Base-by-base conservation (phyloP, 2,888 invertebrate species). In the Melanophora roralis region DNA sequence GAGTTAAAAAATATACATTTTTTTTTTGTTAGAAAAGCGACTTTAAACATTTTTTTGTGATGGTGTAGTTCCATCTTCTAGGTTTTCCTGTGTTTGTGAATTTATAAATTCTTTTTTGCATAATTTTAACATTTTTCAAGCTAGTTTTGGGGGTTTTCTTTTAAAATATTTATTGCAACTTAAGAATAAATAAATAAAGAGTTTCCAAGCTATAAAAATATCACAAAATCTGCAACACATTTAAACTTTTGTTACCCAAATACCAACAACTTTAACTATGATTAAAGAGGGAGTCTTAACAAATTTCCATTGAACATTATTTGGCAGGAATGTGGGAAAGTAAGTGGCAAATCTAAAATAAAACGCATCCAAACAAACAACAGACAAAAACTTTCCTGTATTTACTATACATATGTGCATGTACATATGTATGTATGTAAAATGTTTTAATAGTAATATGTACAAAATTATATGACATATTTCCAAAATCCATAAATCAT, bases 401-500 rank as follows among this genome's bases (percentile, higher is more conserved):
- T 73, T n/a, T 68, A 60, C 47, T 57, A 40, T 27, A 27, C 6
- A 6, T 27, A 27, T 3, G 6, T 27, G 6, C 27, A 27, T 5
- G 6, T 27, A 27, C 6, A 27, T 27, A 27, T 27, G 27, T 27
- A 5, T 6, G 6, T 27, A 27, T 59, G 43, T 76, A 69, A n/a
- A n/a, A n/a, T n/a, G n/a, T n/a, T 72, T 69, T 69, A 55, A 67
- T 5, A 65, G 60, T 73, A 67, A 75, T 73, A 73, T 72, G 75
- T 60, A 78, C n/a, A n/a, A n/a, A n/a, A 69, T 73, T 82, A 85
- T 87, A 88, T 89, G 88, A 88, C 89, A 89, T 89, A 89, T 88
- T 89, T 89, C 87, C 87, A 88, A 86, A 77, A 85, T 83, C 87
- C 84, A 89, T 89, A 89, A 89, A 89, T 89, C 88, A 89, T 87